Conservation (phyloP, 2,113 vertebrate species). For the Chaetops frenatus region DNA sequence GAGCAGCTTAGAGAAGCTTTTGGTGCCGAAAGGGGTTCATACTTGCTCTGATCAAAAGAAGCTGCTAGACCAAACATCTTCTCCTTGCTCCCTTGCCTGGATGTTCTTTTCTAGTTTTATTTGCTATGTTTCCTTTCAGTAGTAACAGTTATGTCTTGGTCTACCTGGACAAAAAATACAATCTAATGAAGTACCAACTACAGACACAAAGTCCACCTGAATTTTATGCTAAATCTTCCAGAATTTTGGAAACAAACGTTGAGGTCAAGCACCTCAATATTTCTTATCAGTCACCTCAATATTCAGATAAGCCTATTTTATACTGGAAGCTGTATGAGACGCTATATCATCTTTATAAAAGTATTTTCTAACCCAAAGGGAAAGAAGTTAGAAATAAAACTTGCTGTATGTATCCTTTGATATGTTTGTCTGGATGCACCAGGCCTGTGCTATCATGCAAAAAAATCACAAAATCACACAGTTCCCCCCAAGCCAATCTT, state of each 20-base stretch:
- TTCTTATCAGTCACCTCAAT: background rate
- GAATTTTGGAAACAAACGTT: background rate
- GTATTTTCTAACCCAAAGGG: background rate
- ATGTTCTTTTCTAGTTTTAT: background rate
- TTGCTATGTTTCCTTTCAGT: background rate
- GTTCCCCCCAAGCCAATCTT: rapidly evolving
- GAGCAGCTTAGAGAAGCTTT: background rate
- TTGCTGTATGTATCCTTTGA: background rate
- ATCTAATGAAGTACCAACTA: background rate
- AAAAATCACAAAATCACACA: background rate
- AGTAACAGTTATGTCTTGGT: background rate
- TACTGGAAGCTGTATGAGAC: background rate
- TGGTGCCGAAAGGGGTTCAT: background rate
- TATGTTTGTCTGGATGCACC: background rate
- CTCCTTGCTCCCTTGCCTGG: background rate
- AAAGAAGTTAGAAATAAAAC: background rate
- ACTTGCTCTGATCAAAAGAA: background rate
- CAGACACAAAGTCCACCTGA: background rate
- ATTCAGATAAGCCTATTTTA: background rate
- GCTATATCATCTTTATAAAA: background rate
- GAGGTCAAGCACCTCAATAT: background rate
- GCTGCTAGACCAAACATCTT: background rate
- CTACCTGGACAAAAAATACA: background rate
- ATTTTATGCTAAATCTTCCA: background rate
- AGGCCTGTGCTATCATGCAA: background rate